These are phyloP conservation scores for Epinotia ramella DNA, from an alignment of 2,888 invertebrate genomes.

Conservation along the genomic window DNA sequence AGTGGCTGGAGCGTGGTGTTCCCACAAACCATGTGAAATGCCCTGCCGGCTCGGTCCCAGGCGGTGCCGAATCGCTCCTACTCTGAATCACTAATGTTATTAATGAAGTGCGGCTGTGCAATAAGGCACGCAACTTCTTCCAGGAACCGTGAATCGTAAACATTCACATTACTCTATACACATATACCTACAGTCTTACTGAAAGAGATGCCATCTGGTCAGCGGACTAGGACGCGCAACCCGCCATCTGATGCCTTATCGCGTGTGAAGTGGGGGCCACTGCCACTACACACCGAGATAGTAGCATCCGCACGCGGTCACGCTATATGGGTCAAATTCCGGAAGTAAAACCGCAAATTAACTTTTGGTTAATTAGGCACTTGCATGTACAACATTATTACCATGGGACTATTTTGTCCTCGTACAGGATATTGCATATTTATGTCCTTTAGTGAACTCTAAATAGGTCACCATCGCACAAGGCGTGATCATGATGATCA, in stretches of 20 bases:
- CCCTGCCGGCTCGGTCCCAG: conserved; percentile 70
- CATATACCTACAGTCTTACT: conserved; percentile 34
- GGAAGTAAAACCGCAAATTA: conserved; percentile 77
- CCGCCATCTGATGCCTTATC: conserved; percentile 71
- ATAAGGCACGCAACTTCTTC: conserved; percentile 41
- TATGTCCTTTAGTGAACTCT: background rate
- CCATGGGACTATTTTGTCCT: conserved; percentile 45
- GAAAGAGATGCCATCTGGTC: conserved; percentile 64
- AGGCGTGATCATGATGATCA: background rate
- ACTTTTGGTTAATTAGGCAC: conserved; percentile 29
- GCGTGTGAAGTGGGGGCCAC: conserved; percentile 53
- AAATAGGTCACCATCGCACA: conserved; percentile 22
- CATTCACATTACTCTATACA: conserved; percentile 39
- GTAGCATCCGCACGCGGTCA: conserved; percentile 73
- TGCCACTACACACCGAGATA: conserved; percentile 66
- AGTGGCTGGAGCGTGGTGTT: conserved; percentile 68
- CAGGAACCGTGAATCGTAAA: conserved; percentile 54
- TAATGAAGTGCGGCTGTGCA: conserved; percentile 59
- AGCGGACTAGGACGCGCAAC: conserved; percentile 58
- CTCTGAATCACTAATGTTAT: conserved; percentile 71
- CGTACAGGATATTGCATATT: background rate
- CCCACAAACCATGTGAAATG: conserved; percentile 82
- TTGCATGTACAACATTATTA: conserved; percentile 44
- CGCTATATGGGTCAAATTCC: conserved; percentile 70
- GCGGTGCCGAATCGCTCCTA: conserved; percentile 62